Base-by-base conservation (phyloP, 1,140 invertebrate species). In the Limonius californicus region DNA sequence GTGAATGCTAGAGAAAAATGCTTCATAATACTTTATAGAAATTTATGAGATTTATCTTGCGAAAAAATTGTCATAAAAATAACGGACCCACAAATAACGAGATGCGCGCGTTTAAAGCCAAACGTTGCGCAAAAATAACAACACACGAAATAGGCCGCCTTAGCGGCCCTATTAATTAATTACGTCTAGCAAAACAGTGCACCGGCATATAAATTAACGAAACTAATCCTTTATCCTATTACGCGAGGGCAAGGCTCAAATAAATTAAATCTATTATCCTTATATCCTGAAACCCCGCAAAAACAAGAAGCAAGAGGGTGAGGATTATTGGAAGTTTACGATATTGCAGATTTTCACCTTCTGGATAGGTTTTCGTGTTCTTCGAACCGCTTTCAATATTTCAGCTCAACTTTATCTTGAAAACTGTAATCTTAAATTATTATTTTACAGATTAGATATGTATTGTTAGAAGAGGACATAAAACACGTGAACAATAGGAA, bases 161-260 rank as follows among this genome's bases (percentile, higher is more conserved):
- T 45, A 45, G 43, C 16, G 6, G n/a, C 27, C 27, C 11, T 19
- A 50, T 18, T 50, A 50, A 50, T 50, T 50, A 50, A 16, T 50
- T 50, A 19, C 19, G 9, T 50, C 7, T 9, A 19, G 3, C 15
- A 12, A 50, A 18, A 50, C n/a, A 45, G 4, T 6, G 4, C 15
- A 45, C 16, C 15, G 19, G 45, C 45, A 50, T 4, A 50, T 50
- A 50, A 50, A 50, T 50, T 18, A 50, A 50, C 45, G n/a, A 50
- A 50, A 50, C 45, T 50, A 50, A 50, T 50, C 45, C 43, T 50
- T 50, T 50, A 50, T 18, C 45, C 45, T 50, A 50, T 50, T 50
- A 50, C 16, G 16, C 2, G 45, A 50, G 45, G 45, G 45, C 45
- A 50, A 50, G 15, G 45, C 19, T 50, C 45, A 50, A 19, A 50